Base-by-base conservation (phyloP, 2,888 invertebrate genomes). In the Drosophila peninsularis region DNA sequence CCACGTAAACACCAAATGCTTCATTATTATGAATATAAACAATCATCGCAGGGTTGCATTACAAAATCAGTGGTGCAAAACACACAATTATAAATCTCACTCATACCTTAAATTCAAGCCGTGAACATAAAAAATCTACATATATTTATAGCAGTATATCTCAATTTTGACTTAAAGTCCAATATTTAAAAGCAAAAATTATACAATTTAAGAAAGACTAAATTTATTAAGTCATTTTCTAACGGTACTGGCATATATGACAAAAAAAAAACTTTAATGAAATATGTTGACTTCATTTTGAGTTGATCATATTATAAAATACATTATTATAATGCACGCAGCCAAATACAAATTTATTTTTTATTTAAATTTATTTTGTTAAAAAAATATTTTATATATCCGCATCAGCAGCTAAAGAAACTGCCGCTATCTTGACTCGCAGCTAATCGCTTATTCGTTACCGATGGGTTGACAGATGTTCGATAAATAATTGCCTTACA, bases 1-100 rank as follows among this genome's bases (percentile, higher is more conserved):
- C 57, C 70, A 78, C 80, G 68, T 75, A 71, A 75, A 77, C 80
- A 78, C 67, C 66, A 81, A 83, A 80, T 61, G 56, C 78, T 75
- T 45, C 62, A 65, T 77, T 58, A 69, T 80, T 57, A 67, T 67
- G 75, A 78, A 78, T 71, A 78, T 81, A 83, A 82, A 82, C 83
- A 82, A 69, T 73, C 64, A 66, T 61, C 34, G 14, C 75, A 82
- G 81, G 62, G 81, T 60, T 82, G 84, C 76, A 70, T 49, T 11
- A 17, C 3, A 10, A 6, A 1, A 30, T 5, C 0, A 74, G 70
- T 75, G 75, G 56, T 75, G 62, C 1, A 4, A 52, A 75, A 45
- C 14, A 5, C 21, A 2, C 4, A 11, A 45, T 24, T 7, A 14
- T 13, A 21, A 37, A 47, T 60, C 27, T 17, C 50, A 45, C 37